These are phyloP conservation scores for Drosophila diplacantha DNA, from an alignment of 2,888 invertebrate genomes.

Conservation along the genomic window DNA sequence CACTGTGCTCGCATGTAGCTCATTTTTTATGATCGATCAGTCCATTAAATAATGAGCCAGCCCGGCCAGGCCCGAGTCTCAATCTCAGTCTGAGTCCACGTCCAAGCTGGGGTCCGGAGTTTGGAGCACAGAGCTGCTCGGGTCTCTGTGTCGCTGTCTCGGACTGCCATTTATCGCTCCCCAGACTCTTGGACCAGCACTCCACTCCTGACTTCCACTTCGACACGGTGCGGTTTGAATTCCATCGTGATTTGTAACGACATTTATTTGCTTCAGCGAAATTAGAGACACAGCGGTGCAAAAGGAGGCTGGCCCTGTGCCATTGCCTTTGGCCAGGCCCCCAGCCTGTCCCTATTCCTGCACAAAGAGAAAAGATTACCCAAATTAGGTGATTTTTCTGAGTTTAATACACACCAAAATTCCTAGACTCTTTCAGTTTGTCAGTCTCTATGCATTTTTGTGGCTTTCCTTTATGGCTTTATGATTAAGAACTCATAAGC, in stretches of 20 bases:
- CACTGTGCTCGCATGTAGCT: constrained; percentile 66
- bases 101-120: constrained; percentile 14
- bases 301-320: constrained; percentile 28
- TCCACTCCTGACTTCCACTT: constrained; percentile 35
- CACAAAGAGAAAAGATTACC: background rate
- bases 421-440: too few species aligned
- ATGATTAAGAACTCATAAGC: too few species aligned
- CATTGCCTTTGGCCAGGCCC: constrained; percentile 16
- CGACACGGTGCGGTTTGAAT: constrained; percentile 61
- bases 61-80: constrained; percentile 25
- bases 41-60: constrained; percentile 74
- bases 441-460: too few species aligned
- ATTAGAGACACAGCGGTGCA: constrained; percentile 62
- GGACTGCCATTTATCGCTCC: constrained; percentile 70
- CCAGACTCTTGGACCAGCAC: constrained; percentile 56
- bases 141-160: constrained; percentile 31
- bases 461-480: background rate
- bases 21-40: constrained; percentile 77
- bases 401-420: too few species aligned
- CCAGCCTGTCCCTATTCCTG: constrained; percentile 6
- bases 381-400: background rate
- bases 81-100: constrained; percentile 21
- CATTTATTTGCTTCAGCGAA: constrained; percentile 73
- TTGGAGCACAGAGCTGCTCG: constrained; percentile 25
- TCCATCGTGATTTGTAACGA: constrained; percentile 76